Conservation (phyloP, 2,888 invertebrate species). For the Alviniconcha strummeri region DNA sequence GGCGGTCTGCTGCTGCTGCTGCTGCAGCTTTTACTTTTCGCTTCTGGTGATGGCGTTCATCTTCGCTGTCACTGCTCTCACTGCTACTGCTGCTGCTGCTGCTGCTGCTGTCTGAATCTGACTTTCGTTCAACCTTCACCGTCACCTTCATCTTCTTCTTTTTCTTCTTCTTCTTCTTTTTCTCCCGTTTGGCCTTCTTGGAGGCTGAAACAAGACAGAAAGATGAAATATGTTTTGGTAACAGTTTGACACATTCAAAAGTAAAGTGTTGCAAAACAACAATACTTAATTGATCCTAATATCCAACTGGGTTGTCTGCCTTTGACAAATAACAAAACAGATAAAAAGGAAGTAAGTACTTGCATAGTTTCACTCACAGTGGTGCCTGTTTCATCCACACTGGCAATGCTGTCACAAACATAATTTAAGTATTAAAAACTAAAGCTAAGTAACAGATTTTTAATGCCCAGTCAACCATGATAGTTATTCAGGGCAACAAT, state of each 20-base stretch:
- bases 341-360: neutral
- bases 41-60: neutral
- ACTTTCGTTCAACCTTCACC: constrained; percentile 23
- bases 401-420: too few relatives aligned
- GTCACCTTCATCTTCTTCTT: constrained; percentile 56
- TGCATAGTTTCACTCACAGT: too few relatives aligned
- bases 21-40: too few relatives aligned
- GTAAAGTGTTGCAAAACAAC: neutral
- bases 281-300: neutral
- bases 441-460: too few relatives aligned
- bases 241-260: constrained; percentile 12
- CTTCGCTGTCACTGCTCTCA: constrained; percentile 16
- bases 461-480: too few relatives aligned
- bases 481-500: too few relatives aligned
- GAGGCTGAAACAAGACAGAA: neutral
- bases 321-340: neutral
- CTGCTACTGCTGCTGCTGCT: neutral
- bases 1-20: neutral
- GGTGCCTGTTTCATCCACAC: too few relatives aligned
- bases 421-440: too few relatives aligned
- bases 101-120: constrained; percentile 26
- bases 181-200: constrained; percentile 39
- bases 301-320: too few relatives aligned
- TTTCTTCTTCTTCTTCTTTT: constrained; percentile 56
- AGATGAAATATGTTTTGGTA: neutral